phyloP scores from a whole-genome alignment of 2,113 vertebrate genomes.

The Ammodytes dubius region DNA sequence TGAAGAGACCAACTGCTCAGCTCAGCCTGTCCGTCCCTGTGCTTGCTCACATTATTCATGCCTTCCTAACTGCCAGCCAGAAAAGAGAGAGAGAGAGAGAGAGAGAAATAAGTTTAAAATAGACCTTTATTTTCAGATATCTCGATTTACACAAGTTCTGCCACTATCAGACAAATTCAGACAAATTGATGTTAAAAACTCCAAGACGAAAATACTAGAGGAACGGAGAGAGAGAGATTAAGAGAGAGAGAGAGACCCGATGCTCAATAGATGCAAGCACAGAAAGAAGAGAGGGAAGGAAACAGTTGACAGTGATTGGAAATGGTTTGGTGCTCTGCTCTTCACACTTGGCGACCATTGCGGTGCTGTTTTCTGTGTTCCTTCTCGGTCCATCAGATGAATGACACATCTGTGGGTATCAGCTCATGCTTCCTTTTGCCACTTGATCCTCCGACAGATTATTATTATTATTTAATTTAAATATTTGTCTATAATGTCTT shows the following conservation, averaged over 20 bases:
- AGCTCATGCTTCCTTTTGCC: neutral
- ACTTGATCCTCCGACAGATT: neutral
- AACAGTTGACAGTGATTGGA: constrained; percentile 17
- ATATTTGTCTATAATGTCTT: too few species aligned
- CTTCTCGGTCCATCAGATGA: neutral
- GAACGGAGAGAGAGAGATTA: neutral
- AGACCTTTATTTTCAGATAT: too few species aligned
- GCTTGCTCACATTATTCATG: constrained; percentile 62
- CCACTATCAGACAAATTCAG: too few species aligned
- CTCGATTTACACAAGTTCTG: too few species aligned
- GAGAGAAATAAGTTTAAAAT: too few species aligned
- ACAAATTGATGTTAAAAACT: too few species aligned
- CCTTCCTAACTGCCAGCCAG: constrained; percentile 27
- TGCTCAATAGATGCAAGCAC: constrained; percentile 25
- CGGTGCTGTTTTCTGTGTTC: neutral
- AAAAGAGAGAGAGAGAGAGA: constrained; percentile 26
- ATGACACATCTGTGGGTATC: neutral
- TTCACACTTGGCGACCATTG: constrained; percentile 18
- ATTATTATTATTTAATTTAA: too few species aligned
- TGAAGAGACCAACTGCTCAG: constrained; percentile 41
- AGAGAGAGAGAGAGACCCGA: constrained; percentile 49
- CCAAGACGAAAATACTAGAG: too few species aligned
- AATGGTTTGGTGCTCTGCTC: neutral
- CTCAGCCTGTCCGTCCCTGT: constrained; percentile 36
- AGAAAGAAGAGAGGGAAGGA: neutral